A percentile compares a stretch with the other conserved stretches of the same genome.
Conservation (phyloP, 1,140 invertebrate species). For the Trachelipus rathkii region DNA sequence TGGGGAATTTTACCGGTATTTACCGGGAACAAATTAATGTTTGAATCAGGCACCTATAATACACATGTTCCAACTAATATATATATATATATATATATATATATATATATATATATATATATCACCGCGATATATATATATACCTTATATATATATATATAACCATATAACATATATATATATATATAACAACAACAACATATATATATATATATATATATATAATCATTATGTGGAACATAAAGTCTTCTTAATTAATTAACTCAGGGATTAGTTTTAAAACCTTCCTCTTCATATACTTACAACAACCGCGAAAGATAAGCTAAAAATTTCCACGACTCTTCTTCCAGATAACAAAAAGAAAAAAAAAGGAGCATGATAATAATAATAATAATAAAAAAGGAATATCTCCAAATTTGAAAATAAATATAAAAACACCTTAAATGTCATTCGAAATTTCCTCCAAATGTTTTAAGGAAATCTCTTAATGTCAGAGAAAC, state of each 20-base stretch:
- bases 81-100: too few species aligned
- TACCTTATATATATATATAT: too few species aligned
- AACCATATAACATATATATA: too few species aligned
- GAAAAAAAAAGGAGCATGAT: neutral
- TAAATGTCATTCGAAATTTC: conserved; percentile 5
- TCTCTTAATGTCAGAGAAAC: conserved; percentile 7
- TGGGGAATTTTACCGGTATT: too few species aligned
- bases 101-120: too few species aligned
- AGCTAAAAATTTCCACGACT: neutral
- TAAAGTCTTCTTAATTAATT: conserved; percentile 3
- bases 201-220: too few species aligned
- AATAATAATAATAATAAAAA: neutral
- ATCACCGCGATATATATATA: too few species aligned
- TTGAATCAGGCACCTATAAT: too few species aligned
- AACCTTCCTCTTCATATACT: conserved; percentile 8
- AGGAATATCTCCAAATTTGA: neutral
- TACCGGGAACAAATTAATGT: too few species aligned
- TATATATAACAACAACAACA: too few species aligned
- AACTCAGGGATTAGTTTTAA: neutral
- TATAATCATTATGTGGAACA: too few species aligned
- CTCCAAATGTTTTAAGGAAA: conserved; percentile 8
- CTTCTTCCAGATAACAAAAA: neutral
- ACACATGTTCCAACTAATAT: too few species aligned
- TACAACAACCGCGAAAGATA: conserved; percentile 9
- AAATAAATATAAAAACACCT: conserved; percentile 12